Percentiles rank a stretch among this genome's conserved stretches.
These are phyloP conservation scores for Thalassarche chlororhynchos DNA, from an alignment of 2,113 vertebrate genomes.

Conservation along the genomic window DNA sequence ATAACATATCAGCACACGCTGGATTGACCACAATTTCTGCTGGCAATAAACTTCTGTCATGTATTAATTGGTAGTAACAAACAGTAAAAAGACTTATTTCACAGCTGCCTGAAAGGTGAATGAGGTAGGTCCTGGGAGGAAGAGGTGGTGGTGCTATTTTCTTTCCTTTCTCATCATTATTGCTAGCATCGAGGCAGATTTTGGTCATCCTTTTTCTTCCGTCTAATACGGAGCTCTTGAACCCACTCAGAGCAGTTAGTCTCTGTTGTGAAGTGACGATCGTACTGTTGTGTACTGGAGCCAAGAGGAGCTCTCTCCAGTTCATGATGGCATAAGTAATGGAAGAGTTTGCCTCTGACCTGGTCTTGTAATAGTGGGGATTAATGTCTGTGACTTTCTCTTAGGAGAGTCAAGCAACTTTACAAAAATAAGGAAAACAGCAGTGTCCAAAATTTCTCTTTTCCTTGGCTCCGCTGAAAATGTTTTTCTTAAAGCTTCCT, in stretches of 20 bases:
- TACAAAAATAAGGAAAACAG: not conserved
- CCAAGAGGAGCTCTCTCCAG: not conserved
- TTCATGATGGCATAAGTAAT: not conserved
- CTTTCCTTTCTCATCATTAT: not conserved
- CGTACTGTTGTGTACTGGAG: not conserved
- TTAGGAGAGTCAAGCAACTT: not conserved
- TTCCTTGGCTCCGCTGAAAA: not conserved
- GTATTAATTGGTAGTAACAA: slow-evolving; percentile 3
- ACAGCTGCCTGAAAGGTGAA: not conserved
- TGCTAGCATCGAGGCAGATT: not conserved
- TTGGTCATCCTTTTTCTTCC: not conserved
- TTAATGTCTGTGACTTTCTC: not conserved
- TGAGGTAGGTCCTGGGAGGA: not conserved
- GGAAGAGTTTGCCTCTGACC: not conserved
- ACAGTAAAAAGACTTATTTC: not conserved
- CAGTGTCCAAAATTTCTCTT: not conserved
- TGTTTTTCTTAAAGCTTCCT: not conserved
- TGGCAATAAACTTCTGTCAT: not conserved
- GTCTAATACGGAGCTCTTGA: not conserved
- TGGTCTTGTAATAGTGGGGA: not conserved
- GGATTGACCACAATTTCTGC: slow-evolving; percentile 1
- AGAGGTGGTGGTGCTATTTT: not conserved
- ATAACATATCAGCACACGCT: not conserved
- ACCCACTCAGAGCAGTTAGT: not conserved
- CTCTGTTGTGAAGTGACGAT: not conserved